phyloP scores from a whole-genome alignment of 2,797 vertebrate genomes.

The Syngnathus rostellatus region DNA sequence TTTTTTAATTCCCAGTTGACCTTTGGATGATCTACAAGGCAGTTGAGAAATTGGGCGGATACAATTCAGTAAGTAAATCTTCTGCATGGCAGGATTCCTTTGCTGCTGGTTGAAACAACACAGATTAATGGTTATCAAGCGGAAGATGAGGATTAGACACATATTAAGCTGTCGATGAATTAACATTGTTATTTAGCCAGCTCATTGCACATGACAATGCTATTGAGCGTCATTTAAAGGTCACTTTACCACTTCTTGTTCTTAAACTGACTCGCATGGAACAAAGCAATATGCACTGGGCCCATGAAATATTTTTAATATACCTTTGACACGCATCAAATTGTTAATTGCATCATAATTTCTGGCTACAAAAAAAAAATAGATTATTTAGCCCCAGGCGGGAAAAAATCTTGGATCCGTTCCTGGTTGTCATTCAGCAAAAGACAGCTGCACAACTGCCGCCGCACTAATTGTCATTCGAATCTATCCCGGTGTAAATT shows the following conservation, averaged over 20 bases:
- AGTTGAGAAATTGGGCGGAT: slow-evolving; percentile 87
- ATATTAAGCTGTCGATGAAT: neutral
- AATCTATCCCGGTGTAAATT: too few species aligned
- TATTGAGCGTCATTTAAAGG: neutral
- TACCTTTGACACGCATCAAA: neutral
- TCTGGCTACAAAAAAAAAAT: too few species aligned
- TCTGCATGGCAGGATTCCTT: neutral
- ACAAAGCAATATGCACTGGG: neutral
- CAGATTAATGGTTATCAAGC: neutral
- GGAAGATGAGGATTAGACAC: neutral
- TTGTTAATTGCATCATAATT: neutral
- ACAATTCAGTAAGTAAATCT: slow-evolving; percentile 76
- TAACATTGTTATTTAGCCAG: neutral
- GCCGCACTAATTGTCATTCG: too few species aligned
- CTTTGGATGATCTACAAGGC: slow-evolving; percentile 93
- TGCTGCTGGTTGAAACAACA: neutral
- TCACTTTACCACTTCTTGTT: neutral
- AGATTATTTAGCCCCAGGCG: too few species aligned
- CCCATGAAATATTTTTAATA: neutral
- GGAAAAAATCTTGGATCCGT: too few species aligned
- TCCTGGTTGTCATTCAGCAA: too few species aligned
- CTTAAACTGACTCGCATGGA: neutral
- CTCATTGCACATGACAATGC: neutral
- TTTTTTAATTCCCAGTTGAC: slow-evolving; percentile 71
- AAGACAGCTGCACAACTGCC: too few species aligned